Evolutionary conservation across 92 coral and sea anemone genomes (phyloP).

Genomic region (Heteractis magnifica): DNA sequence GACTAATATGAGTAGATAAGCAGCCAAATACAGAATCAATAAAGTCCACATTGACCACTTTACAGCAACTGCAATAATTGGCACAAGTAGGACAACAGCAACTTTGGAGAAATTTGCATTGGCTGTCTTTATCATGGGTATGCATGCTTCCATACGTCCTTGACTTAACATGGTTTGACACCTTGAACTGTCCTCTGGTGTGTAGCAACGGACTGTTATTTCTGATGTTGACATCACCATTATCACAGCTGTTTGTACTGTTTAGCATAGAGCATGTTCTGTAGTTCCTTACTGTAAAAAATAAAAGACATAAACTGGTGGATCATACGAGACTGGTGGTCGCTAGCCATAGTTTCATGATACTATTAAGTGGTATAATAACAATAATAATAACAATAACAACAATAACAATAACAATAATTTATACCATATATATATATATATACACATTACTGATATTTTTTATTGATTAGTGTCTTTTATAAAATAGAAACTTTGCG

Average conservation of each 20-base stretch:
- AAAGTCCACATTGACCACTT: constrained; percentile 52
- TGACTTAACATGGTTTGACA: constrained; percentile 57
- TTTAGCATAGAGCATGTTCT: too few relatives aligned
- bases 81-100: constrained; percentile 23
- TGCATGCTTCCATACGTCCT: constrained; percentile 43
- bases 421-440: too few relatives aligned
- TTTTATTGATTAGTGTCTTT: too few relatives aligned
- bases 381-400: too few relatives aligned
- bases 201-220: constrained; percentile 49
- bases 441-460: too few relatives aligned
- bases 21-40: constrained; percentile 26
- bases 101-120: constrained; percentile 40
- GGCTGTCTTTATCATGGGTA: constrained; percentile 27
- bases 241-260: neutral
- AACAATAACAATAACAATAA: too few relatives aligned
- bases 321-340: too few relatives aligned
- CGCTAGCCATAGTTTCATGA: too few relatives aligned
- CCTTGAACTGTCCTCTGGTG: neutral
- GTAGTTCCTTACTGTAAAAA: too few relatives aligned
- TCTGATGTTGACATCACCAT: neutral
- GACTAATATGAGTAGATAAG: constrained; percentile 42
- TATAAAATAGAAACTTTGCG: too few relatives aligned
- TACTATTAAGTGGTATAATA: too few relatives aligned
- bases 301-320: too few relatives aligned
- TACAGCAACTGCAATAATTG: constrained; percentile 44